Conservation (phyloP, 2,113 vertebrate genomes). For the Phalacrocorax carbo region DNA sequence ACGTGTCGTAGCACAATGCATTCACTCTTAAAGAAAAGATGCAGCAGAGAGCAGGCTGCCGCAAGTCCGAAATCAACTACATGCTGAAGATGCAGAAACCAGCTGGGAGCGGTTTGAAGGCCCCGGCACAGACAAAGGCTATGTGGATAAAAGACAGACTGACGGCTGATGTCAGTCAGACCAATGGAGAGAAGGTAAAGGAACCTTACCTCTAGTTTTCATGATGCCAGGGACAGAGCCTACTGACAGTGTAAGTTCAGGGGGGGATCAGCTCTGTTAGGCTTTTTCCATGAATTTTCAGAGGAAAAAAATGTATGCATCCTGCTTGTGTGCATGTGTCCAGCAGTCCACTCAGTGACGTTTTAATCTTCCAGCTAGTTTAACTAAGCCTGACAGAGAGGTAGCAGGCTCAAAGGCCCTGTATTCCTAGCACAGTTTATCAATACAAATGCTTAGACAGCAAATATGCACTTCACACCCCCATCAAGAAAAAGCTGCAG, state of each 20-base stretch:
- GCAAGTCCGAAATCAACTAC: background rate
- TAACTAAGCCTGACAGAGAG: background rate
- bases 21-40: background rate
- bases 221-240: background rate
- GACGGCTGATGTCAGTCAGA: background rate
- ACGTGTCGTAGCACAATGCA: rapidly evolving
- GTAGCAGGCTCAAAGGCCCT: background rate
- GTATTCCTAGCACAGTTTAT: background rate
- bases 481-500: background rate
- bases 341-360: background rate
- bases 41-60: background rate
- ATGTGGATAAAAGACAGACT: background rate
- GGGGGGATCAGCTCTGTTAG: background rate
- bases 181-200: background rate
- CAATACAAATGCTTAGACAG: background rate
- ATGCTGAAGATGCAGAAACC: background rate
- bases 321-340: background rate
- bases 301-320: background rate
- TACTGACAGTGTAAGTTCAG: background rate
- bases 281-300: background rate
- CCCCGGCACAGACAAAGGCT: background rate
- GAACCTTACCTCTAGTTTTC: background rate
- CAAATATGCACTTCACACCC: rapidly evolving
- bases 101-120: background rate
- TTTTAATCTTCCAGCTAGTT: background rate